phyloP scores from a whole-genome alignment of 2,797 vertebrate genomes.

The Sebastes oblongus region DNA sequence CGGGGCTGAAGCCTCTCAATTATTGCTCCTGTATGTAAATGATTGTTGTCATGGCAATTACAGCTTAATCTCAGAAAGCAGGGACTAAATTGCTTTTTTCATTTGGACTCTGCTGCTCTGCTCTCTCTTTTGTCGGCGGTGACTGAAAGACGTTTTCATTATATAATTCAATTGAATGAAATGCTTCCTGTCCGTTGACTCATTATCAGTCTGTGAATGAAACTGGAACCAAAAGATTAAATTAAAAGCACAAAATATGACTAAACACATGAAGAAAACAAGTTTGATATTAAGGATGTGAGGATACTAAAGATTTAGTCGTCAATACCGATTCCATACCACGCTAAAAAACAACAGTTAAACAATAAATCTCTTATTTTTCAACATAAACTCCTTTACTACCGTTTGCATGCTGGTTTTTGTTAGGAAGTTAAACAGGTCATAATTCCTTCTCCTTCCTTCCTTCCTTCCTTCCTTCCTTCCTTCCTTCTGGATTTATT shows the following conservation, averaged over 20 bases:
- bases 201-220: conserved; percentile 9
- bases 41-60: conserved; percentile 72
- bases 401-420: too few species aligned
- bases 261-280: background rate
- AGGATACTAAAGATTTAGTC: too few species aligned
- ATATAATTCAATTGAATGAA: conserved; percentile 20
- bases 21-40: conserved; percentile 58
- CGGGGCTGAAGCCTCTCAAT: conserved; percentile 58
- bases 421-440: too few species aligned
- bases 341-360: too few species aligned
- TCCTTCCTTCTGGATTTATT: too few species aligned
- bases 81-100: conserved; percentile 51
- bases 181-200: background rate
- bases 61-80: conserved; percentile 53
- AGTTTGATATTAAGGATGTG: background rate
- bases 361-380: too few species aligned
- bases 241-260: background rate
- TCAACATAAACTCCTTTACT: too few species aligned
- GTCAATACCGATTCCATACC: too few species aligned
- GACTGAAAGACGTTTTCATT: conserved; percentile 7
- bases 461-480: too few species aligned
- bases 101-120: conserved; percentile 5
- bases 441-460: too few species aligned
- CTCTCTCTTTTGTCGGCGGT: background rate
- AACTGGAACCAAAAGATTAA: background rate